A percentile compares a stretch with the other conserved stretches of the same genome.
phyloP scores from a whole-genome alignment of 2,113 vertebrate species.

The Otis tarda region DNA sequence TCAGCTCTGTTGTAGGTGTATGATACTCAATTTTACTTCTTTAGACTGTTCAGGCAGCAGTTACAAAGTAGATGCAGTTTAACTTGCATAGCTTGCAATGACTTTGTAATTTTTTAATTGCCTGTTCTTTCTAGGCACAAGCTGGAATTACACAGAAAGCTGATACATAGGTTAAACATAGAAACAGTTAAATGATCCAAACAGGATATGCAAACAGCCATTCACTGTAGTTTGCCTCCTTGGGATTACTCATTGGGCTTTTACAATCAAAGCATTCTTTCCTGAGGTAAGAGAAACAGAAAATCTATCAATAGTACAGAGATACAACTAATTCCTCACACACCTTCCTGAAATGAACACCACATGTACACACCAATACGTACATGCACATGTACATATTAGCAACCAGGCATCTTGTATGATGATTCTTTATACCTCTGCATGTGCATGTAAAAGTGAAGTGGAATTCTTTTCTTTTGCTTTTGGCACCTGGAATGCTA shows the following conservation, averaged over 20 bases:
- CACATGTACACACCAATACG: not conserved
- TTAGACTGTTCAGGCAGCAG: not conserved
- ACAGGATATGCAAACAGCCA: not conserved
- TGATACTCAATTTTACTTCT: not conserved
- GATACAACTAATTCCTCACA: too few species aligned
- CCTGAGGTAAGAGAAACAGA: not conserved
- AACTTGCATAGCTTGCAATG: not conserved
- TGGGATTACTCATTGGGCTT: not conserved
- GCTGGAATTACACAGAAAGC: not conserved
- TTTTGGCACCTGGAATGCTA: too few species aligned
- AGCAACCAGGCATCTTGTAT: not conserved
- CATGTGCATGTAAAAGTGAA: not conserved
- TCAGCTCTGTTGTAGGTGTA: not conserved
- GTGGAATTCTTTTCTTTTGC: too few species aligned
- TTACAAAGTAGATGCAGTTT: not conserved
- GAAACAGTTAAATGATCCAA: not conserved
- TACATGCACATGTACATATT: not conserved
- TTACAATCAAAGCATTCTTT: not conserved
- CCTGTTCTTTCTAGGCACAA: not conserved
- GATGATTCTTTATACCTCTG: not conserved
- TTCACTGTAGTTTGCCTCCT: not conserved
- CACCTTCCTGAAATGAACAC: too few species aligned
- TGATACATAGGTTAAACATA: not conserved
- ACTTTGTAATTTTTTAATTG: not conserved
- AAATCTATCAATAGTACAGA: not conserved